These are phyloP conservation scores for Ryuthela nishihirai DNA, from an alignment of 2,888 invertebrate genomes.

Conservation along the genomic window DNA sequence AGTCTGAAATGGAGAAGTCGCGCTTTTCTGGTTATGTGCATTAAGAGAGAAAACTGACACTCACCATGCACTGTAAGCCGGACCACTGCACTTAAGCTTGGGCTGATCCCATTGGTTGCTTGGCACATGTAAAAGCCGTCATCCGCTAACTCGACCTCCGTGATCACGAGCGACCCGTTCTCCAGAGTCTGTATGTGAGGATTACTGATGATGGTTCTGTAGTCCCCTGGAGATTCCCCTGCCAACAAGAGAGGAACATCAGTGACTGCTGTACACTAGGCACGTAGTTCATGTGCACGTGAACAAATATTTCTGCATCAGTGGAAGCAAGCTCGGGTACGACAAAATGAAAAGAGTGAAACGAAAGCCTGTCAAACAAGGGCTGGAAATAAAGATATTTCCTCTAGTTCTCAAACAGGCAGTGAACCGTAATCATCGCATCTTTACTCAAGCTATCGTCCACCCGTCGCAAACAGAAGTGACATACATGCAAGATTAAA, in stretches of 20 bases:
- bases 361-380: conserved; percentile 17
- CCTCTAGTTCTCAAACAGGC: too few relatives aligned
- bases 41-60: conserved; percentile 34
- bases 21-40: too few relatives aligned
- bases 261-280: conserved; percentile 1
- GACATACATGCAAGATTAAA: too few relatives aligned
- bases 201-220: conserved; percentile 43
- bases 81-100: conserved; percentile 51
- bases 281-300: conserved; percentile 18
- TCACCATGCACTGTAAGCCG: conserved; percentile 51
- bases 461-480: too few relatives aligned
- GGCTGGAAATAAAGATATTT: too few relatives aligned
- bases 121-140: conserved; percentile 52
- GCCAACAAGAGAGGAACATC: too few relatives aligned
- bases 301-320: conserved; percentile 15
- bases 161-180: conserved; percentile 51
- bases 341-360: conserved; percentile 11
- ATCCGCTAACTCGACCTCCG: conserved; percentile 47
- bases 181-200: conserved; percentile 46
- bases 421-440: too few relatives aligned
- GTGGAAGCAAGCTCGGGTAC: conserved; percentile 9
- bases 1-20: too few relatives aligned
- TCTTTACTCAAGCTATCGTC: too few relatives aligned
- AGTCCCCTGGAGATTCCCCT: conserved; percentile 25
- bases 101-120: conserved; percentile 50